Evolutionary conservation across 2,113 vertebrate species (phyloP), one percentile per base, ranked within the genome.

Genomic region (Tragelaphus buxtoni): DNA sequence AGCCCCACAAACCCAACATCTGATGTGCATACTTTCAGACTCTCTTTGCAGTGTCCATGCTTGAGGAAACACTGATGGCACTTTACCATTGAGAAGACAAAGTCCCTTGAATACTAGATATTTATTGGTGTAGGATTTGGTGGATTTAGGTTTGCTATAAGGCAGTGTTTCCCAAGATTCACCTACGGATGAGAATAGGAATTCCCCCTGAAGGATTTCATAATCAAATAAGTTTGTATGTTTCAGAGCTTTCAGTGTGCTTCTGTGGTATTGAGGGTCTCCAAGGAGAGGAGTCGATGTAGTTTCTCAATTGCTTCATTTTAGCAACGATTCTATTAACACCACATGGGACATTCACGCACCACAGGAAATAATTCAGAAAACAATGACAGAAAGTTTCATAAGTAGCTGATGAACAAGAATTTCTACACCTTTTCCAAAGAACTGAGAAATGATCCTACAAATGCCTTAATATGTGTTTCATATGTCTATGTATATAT

Each of bases 391-490:
- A 16, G 32, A 80, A 96, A 65, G 20, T 6, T 91, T 94, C 79
- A n/a, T 65, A 83, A 63, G 35, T 55, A 69, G 56, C 28, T 93
- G 79, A 96, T 28, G 86, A 95, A 28, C 35, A 60, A 84, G 53
- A 87, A 83, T 91, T 96, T 95, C 91, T 83, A 91, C 3, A 90
- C 13, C n/a, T 93, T 92, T 85, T 87, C 30, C 80, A 93, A 86
- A 80, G 12, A 10, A 16, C 82, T 90, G 30, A 79, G 65, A 81
- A 93, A 90, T 77, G 42, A 53, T 72, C 30, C 9, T 91, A 18
- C 16, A 14, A 81, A n/a, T 61, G 17, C 30, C 60, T 85, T 45
- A 60, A 90, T 55, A 63, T 1, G 16, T 74, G 35, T 91, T 94
- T 92, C 9, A 1, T 74, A 72, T 16, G 47, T 89, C 82, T 81